These are phyloP conservation scores for Plotosus lineatus DNA, from an alignment of 2,113 vertebrate genomes.

Conservation along the genomic window DNA sequence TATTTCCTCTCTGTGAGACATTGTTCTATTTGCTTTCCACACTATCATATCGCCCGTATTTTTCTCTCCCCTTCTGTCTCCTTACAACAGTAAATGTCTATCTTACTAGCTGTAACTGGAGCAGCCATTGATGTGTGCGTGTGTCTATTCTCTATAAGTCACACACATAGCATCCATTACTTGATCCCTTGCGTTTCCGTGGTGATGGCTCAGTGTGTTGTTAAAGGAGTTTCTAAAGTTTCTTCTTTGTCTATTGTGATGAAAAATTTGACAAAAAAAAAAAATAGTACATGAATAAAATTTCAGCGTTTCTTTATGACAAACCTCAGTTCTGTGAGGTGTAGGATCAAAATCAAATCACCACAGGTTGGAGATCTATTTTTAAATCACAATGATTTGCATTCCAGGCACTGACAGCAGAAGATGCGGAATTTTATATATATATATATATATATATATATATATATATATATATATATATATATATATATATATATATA, in stretches of 20 bases:
- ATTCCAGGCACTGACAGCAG: slow-evolving; percentile 15
- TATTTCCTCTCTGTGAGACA: neutral
- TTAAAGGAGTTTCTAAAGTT: slow-evolving; percentile 40
- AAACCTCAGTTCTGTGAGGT: neutral
- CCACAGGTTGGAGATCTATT: neutral
- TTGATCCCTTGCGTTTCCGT: slow-evolving; percentile 31
- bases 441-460: neutral
- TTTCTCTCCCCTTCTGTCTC: neutral
- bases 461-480: neutral
- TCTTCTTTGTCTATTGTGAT: slow-evolving; percentile 29
- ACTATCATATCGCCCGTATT: neutral
- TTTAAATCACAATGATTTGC: slow-evolving; percentile 2
- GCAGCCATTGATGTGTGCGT: neutral
- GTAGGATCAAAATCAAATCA: neutral
- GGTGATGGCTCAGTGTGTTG: slow-evolving; percentile 27
- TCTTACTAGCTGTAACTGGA: slow-evolving; percentile 3
- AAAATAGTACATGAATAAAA: neutral
- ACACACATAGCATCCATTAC: slow-evolving; percentile 12
- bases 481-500: neutral
- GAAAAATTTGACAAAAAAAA: slow-evolving; percentile 1
- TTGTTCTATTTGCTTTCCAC: neutral
- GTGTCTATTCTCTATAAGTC: neutral
- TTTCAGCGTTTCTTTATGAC: neutral
- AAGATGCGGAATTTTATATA: neutral
- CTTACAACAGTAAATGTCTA: neutral